phyloP scores from a whole-genome alignment of 1,140 invertebrate genomes.

The Ceratosolen fusciceps region DNA sequence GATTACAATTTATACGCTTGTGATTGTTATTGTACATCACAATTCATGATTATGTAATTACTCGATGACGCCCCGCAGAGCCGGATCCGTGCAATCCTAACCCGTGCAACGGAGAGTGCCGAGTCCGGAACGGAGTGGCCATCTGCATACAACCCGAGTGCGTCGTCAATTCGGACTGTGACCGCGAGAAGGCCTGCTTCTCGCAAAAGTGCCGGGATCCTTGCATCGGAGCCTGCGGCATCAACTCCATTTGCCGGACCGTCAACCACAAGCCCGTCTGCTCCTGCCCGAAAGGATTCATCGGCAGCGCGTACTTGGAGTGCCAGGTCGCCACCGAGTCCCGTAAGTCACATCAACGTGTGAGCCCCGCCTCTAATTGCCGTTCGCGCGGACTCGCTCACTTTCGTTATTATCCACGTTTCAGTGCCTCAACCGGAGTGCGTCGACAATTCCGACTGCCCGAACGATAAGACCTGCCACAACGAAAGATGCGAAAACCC shows the following conservation, averaged over 20 bases:
- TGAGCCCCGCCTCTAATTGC: no score
- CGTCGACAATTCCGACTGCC: conserved; percentile 83
- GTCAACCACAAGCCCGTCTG: conserved; percentile 87
- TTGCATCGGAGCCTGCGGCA: conserved; percentile 84
- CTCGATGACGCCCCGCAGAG: conserved; percentile 53
- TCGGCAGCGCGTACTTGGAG: conserved; percentile 84
- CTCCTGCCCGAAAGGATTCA: conserved; percentile 83
- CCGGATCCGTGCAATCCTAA: conserved; percentile 86
- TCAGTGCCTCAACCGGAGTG: conserved; percentile 82
- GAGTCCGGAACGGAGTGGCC: conserved; percentile 78
- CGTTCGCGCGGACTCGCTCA: no score
- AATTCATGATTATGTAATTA: no score
- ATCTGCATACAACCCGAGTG: conserved; percentile 88
- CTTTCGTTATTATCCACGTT: conserved; percentile 19
- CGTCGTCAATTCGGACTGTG: conserved; percentile 87
- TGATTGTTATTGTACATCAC: no score
- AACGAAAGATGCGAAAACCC: conserved; percentile 84
- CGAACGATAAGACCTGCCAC: conserved; percentile 87
- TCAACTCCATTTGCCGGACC: conserved; percentile 87
- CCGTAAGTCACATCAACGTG: no score
- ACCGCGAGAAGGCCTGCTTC: conserved; percentile 84
- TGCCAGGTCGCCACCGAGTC: conserved; percentile 71
- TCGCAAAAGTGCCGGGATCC: conserved; percentile 86
- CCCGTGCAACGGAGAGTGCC: conserved; percentile 84
- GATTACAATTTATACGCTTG: no score